These are phyloP conservation scores for Halictus ligatus DNA, from an alignment of 2,888 invertebrate species.

Conservation along the genomic window DNA sequence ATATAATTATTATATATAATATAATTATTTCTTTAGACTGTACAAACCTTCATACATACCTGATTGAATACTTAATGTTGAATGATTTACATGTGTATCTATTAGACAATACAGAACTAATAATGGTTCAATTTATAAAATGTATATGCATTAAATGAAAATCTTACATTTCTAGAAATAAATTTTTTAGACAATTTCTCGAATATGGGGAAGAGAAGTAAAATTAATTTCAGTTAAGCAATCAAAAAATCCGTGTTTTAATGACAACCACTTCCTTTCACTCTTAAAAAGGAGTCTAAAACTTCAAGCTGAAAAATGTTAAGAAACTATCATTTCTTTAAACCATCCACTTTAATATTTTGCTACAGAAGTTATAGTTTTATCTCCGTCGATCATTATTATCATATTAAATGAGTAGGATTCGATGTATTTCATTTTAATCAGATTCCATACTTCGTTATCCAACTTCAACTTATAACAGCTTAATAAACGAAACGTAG, in stretches of 20 bases:
- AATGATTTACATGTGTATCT: neutral
- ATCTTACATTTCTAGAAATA: too few species aligned
- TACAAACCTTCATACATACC: constrained; percentile 26
- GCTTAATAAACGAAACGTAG: neutral
- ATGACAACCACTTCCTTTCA: neutral
- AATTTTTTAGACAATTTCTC: too few species aligned
- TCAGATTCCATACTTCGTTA: neutral
- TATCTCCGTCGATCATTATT: neutral
- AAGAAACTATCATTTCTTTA: neutral
- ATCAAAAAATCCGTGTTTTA: too few species aligned
- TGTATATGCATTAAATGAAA: too few species aligned
- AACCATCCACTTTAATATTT: neutral
- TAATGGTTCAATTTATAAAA: too few species aligned
- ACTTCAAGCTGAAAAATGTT: neutral
- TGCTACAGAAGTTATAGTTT: neutral
- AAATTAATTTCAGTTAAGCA: too few species aligned
- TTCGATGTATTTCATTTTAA: neutral
- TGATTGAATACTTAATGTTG: constrained; percentile 27
- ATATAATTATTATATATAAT: too few species aligned
- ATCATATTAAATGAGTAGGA: neutral
- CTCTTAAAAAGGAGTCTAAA: neutral
- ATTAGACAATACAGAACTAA: neutral
- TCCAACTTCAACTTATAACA: neutral
- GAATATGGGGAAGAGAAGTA: too few species aligned
- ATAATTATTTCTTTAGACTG: constrained; percentile 33